A percentile compares a stretch with the other conserved stretches of the same genome.
phyloP scores from a whole-genome alignment of 2,113 vertebrate species.

The Lophochroa leadbeateri region DNA sequence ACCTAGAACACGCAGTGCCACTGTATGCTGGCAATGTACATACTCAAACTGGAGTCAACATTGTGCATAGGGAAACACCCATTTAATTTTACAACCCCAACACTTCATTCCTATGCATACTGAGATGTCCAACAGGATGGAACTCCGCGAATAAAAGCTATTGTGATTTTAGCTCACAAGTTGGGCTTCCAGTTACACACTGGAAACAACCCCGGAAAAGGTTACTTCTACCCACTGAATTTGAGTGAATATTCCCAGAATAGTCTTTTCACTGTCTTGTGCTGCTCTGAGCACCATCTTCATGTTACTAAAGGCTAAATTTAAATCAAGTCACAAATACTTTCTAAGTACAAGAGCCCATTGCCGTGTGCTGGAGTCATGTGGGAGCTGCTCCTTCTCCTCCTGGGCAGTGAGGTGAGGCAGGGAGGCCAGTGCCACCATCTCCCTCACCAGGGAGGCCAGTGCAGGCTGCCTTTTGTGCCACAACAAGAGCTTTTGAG shows the following conservation, averaged over 20 bases:
- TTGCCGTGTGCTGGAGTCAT: background rate
- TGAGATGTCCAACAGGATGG: background rate
- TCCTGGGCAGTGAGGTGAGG: background rate
- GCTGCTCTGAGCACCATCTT: constrained; percentile 11
- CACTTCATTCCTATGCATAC: background rate
- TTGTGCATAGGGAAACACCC: background rate
- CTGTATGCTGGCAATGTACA: background rate
- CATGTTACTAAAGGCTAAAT: constrained; percentile 46
- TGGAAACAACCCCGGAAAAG: background rate
- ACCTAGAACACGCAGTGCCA: background rate
- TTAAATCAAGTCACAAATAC: constrained; percentile 10
- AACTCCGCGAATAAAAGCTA: background rate
- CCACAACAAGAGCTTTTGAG: fast-evolving
- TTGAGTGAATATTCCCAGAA: background rate
- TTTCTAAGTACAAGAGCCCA: constrained; percentile 36
- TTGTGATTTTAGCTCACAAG: background rate
- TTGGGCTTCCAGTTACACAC: background rate
- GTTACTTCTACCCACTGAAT: background rate
- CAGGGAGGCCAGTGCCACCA: fast-evolving
- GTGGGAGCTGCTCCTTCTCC: background rate
- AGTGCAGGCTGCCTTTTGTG: background rate
- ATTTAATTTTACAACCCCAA: background rate
- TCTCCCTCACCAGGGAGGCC: background rate
- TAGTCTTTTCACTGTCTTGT: background rate
- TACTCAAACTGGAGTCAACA: fast-evolving